A percentile compares a stretch with the other conserved stretches of the same genome.
phyloP scores from a whole-genome alignment of 92 coral and sea anemone genomes.

The Parazoanthus darwini region DNA sequence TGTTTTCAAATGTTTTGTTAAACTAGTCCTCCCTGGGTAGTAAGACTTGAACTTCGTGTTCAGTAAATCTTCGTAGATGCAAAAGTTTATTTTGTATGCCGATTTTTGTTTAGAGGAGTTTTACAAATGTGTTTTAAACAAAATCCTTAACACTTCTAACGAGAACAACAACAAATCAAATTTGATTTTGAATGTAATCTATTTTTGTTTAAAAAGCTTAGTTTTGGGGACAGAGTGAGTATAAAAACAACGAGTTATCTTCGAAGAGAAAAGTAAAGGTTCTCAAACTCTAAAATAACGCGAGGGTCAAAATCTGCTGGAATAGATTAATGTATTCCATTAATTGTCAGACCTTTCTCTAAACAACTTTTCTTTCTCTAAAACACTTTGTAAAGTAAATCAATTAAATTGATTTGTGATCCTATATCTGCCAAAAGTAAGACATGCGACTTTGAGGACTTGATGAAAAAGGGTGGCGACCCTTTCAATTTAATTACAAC shows the following conservation, averaged over 20 bases:
- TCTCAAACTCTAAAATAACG: too few species aligned
- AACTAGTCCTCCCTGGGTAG: background rate
- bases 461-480: background rate
- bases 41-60: background rate
- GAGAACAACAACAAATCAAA: background rate
- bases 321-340: background rate
- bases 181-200: background rate
- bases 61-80: background rate
- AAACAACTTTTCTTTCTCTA: background rate
- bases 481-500: background rate
- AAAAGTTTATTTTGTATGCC: background rate
- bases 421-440: background rate
- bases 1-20: background rate
- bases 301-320: too few species aligned
- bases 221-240: background rate
- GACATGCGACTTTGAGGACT: background rate
- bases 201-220: background rate
- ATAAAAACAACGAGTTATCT: background rate
- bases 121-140: background rate
- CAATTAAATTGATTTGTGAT: background rate
- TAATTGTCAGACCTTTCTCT: background rate
- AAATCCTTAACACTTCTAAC: background rate
- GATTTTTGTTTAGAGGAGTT: background rate
- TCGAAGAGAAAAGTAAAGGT: too few species aligned
- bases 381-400: background rate